Base-by-base conservation (phyloP, 2,113 vertebrate genomes). In the Tachysurus fulvidraco region DNA sequence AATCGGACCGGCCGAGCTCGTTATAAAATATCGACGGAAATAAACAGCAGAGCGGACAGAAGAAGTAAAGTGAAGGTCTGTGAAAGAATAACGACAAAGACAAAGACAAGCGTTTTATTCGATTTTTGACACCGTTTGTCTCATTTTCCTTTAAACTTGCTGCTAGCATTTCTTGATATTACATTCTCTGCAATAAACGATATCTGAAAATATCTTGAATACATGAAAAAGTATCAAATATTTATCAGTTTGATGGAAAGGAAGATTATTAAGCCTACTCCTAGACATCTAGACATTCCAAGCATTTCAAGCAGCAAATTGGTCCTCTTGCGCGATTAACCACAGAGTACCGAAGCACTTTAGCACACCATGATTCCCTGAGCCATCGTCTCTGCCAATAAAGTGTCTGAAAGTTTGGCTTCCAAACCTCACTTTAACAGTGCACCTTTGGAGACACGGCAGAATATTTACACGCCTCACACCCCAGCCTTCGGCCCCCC, bases 401-500 rank as follows among this genome's bases (percentile, higher is more conserved):
- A 69, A 65, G 62, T 46, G n/a, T 81, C 21, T 57, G 76, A 88
- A 46, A 84, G 14, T 71, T 84, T 54, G 64, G 57, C 78, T 73
- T 50, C 54, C 50, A 57, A 64, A 84, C 44, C 74, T 74, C 30
- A 74, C 41, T 64, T 25, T n/a, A 25, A 74, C 64, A n/a, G 59
- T 67, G 28, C 69, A 84, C 28, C 46, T 85, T 25, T n/a, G 12
- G 64, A 50, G 62, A 64, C 54, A 46, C 67, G 30, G 71, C 78
- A 89, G 87, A 89, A 89, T 89, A 88, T 89, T 89, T 89, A 88
- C 76, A 84, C 1, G 52, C 84, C 80, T 50, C 76, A 64, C 57
- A 50, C 64, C 62, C 23, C 62, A 86, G 84, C 69, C 52, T 83
- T 86, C 82, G n/a, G 73, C 59, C 79, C 60, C 46, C 84, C 59